A percentile compares a stretch with the other conserved stretches of the same genome.
These are phyloP conservation scores for Blomia tropicalis DNA, from an alignment of 2,888 invertebrate species.

Conservation along the genomic window DNA sequence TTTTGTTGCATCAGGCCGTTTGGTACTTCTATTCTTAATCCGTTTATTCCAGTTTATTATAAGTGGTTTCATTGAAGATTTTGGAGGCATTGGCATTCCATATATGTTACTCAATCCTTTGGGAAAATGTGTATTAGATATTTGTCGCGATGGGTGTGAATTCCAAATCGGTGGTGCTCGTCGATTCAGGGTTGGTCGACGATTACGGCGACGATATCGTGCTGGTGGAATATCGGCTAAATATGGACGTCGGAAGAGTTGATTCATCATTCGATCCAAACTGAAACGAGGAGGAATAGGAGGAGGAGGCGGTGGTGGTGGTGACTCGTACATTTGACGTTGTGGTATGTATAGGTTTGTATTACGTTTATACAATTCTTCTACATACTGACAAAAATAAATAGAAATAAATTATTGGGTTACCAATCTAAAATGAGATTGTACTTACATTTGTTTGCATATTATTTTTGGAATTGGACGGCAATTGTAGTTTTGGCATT, in stretches of 20 bases:
- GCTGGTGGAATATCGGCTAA: background rate
- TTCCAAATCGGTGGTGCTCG: background rate
- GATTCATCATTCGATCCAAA: background rate
- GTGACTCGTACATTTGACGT: background rate
- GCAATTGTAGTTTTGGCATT: background rate
- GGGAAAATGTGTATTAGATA: background rate
- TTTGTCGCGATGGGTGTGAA: background rate
- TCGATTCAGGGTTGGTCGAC: background rate
- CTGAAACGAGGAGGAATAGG: slow-evolving; percentile 1
- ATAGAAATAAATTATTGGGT: background rate
- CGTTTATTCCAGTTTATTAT: background rate
- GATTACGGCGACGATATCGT: background rate
- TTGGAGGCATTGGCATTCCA: background rate
- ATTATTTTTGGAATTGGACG: background rate
- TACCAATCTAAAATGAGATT: background rate
- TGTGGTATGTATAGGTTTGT: background rate
- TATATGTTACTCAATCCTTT: background rate
- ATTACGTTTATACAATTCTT: background rate
- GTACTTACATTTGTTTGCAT: background rate
- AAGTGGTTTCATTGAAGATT: background rate
- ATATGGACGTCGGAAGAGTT: background rate
- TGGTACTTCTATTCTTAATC: background rate
- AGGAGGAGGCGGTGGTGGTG: no score
- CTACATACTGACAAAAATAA: background rate
- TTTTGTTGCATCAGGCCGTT: background rate